phyloP scores from a whole-genome alignment of 1,140 invertebrate species.

The Brachionus angularis region DNA sequence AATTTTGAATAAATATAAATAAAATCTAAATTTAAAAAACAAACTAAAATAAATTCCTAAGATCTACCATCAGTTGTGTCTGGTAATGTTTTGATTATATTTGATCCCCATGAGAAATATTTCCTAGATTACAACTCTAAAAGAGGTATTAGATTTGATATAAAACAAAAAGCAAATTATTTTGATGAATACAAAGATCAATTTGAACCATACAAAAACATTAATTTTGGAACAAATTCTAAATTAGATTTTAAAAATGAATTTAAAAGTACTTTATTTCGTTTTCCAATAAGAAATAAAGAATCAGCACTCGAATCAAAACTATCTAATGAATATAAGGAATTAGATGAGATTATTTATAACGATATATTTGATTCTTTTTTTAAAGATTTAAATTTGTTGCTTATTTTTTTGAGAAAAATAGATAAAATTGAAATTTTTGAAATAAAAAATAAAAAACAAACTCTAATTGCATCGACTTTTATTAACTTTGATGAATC shows the following conservation, averaged over 20 bases:
- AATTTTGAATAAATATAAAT: not conserved
- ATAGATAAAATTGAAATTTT: slow-evolving; percentile 45
- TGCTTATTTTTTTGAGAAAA: slow-evolving; percentile 44
- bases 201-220: slow-evolving; percentile 34
- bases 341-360: slow-evolving; percentile 42
- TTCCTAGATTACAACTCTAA: not conserved
- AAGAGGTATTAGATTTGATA: not conserved
- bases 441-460: slow-evolving; percentile 1
- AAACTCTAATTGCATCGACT: not conserved
- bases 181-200: slow-evolving; percentile 14
- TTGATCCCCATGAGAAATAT: slow-evolving; percentile 48
- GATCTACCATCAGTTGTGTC: slow-evolving; percentile 51
- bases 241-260: slow-evolving; percentile 36
- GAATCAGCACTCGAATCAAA: slow-evolving; percentile 46
- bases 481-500: not conserved
- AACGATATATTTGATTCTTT: slow-evolving; percentile 6
- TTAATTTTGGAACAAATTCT: not conserved
- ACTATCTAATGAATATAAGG: slow-evolving; percentile 10
- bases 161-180: not conserved
- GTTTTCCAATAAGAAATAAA: slow-evolving; percentile 44
- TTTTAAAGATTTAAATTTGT: slow-evolving; percentile 44
- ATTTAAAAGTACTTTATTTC: slow-evolving; percentile 45
- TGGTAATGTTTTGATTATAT: slow-evolving; percentile 48
- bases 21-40: not conserved
- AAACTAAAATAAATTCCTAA: slow-evolving; percentile 42